A percentile compares a stretch with the other conserved stretches of the same genome.
phyloP scores from a whole-genome alignment of 2,888 invertebrate genomes.

The Rotaria macrura region DNA sequence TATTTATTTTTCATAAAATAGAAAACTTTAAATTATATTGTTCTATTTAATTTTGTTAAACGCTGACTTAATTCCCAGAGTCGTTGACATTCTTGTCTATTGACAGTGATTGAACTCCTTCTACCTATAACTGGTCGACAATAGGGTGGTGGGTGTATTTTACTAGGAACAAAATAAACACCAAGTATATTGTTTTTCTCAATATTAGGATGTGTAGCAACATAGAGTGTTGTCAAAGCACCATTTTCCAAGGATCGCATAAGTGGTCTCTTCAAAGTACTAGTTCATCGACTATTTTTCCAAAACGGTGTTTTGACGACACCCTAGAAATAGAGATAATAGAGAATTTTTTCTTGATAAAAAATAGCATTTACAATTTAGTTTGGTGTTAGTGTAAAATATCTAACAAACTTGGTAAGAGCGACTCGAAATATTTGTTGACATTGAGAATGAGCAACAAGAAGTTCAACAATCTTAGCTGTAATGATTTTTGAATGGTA shows the following conservation, averaged over 20 bases:
- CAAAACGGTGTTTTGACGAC: not conserved
- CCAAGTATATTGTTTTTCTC: not conserved
- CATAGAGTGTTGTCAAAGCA: not conserved
- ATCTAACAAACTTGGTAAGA: no score
- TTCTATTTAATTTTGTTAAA: not conserved
- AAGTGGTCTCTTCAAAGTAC: not conserved
- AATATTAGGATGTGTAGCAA: not conserved
- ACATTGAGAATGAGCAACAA: no score
- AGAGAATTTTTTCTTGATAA: not conserved
- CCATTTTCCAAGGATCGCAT: constrained; percentile 11
- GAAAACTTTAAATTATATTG: not conserved
- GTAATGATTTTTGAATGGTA: no score
- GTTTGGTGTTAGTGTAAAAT: no score
- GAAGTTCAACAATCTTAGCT: no score
- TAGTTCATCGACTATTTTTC: not conserved
- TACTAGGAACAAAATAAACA: not conserved
- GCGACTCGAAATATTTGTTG: no score
- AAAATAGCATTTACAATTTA: no score
- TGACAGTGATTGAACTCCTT: not conserved
- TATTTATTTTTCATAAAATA: not conserved
- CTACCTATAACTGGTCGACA: not conserved
- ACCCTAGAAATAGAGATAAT: not conserved
- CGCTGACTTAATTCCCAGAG: not conserved
- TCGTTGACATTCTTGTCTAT: not conserved
- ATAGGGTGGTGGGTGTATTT: not conserved